Evolutionary conservation across 2,113 vertebrate species (phyloP), one percentile per base, ranked within the genome.

Genomic region (Tachysurus fulvidraco): DNA sequence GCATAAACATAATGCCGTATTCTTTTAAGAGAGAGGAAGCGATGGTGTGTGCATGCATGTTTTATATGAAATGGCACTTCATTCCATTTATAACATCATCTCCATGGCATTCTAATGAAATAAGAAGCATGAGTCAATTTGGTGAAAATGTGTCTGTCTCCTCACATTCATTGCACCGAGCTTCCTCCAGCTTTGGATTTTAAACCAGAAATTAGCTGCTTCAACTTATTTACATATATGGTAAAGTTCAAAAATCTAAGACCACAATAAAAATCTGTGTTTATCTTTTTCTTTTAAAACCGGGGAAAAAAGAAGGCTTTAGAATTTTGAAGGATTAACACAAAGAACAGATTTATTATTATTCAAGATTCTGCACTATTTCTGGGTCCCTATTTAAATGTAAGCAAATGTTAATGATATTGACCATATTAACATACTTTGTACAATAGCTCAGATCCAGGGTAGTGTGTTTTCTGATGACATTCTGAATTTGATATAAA

Each of bases 61-160:
- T 74, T 67, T 67, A 73, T 50, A 85, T 57, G 57, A 60, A 76
- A 74, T 81, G 23, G 5, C 82, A 85, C 80, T 82, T 73, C 46
- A 76, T 78, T 65, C 46, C n/a, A 54, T 83, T 83, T 83, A 65
- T 67, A 83, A 64, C 36, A 64, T 36, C 25, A 14, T 76, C 50
- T 74, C 28, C 12, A 83, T 83, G 46, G 73, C 60, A 83, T 87
- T 83, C 71, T 78, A 83, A 83, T 83, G 25, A 54, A 87, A 87
- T 83, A 78, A 87, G 52, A 44, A 54, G 30, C n/a, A 87, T 77
- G 44, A 67, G 57, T 30, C 55, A 78, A 78, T 76, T 83, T 23
- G 10, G 59, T 54, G 23, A 64, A 83, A 77, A 50, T 86, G 78
- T 71, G 16, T 6, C 50, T 54, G 65, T 82, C 79, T 86, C 41